phyloP scores from a whole-genome alignment of 1,140 invertebrate genomes.

The Reticulitermes speratus region DNA sequence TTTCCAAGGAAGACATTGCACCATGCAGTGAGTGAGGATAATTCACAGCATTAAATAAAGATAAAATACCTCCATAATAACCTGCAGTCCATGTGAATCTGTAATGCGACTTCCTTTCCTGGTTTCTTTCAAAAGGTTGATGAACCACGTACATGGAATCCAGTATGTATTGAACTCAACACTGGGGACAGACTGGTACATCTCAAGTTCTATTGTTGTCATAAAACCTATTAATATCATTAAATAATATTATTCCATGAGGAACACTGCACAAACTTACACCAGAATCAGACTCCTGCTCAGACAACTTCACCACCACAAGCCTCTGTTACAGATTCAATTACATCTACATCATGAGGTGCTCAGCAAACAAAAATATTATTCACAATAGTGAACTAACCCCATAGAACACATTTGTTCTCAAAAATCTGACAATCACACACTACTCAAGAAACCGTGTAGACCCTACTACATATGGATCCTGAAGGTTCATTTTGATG shows the following conservation, averaged over 20 bases:
- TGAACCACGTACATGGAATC: conserved; percentile 69
- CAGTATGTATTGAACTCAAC: conserved; percentile 68
- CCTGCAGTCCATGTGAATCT: conserved; percentile 62
- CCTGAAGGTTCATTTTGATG: no score
- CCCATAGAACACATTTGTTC: no score
- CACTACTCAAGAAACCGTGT: no score
- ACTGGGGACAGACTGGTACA: conserved; percentile 60
- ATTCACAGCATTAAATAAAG: no score
- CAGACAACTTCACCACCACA: background rate
- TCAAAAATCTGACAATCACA: no score
- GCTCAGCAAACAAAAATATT: no score
- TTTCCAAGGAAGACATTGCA: no score
- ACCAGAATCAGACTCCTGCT: background rate
- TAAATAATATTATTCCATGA: background rate
- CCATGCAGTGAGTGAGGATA: no score
- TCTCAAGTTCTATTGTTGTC: conserved; percentile 59
- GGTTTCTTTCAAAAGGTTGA: conserved; percentile 59
- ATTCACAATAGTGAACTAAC: no score
- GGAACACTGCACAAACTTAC: background rate
- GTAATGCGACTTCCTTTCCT: conserved; percentile 53
- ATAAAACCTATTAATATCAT: conserved; percentile 56
- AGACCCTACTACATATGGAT: no score
- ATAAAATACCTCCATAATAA: conserved; percentile 61
- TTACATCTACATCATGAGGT: no score
- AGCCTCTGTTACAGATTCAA: background rate